phyloP scores from a whole-genome alignment of 2,888 invertebrate genomes.

The Stramonita haemastoma region DNA sequence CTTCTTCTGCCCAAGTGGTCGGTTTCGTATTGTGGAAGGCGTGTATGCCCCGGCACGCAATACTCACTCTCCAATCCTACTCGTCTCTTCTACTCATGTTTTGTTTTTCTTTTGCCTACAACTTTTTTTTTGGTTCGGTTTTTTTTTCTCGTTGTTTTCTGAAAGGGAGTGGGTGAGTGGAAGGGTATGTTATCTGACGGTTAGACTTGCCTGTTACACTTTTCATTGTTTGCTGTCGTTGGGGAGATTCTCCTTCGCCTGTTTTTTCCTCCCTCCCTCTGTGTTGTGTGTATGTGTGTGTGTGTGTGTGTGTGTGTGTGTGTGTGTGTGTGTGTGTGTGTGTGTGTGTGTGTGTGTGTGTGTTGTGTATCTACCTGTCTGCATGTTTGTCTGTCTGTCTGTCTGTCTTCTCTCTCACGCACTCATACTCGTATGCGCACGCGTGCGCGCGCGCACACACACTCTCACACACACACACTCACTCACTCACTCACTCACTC shows the following conservation, averaged over 20 bases:
- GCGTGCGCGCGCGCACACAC: neutral
- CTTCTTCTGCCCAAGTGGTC: too few relatives aligned
- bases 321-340: neutral
- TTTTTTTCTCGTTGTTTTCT: too few relatives aligned
- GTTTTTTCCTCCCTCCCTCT: neutral
- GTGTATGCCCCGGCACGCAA: too few relatives aligned
- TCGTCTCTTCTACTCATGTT: too few relatives aligned
- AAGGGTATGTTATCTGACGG: too few relatives aligned
- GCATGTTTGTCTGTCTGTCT: neutral
- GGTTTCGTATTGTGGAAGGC: too few relatives aligned
- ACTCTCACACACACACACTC: neutral
- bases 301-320: neutral
- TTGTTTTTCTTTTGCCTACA: too few relatives aligned
- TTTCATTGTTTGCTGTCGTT: too few relatives aligned
- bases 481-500: neutral
- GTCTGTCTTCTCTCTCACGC: neutral
- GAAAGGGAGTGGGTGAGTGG: too few relatives aligned
- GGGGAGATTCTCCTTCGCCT: neutral
- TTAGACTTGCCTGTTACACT: too few relatives aligned
- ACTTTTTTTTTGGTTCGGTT: too few relatives aligned
- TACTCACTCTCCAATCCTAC: too few relatives aligned
- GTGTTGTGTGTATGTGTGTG: neutral
- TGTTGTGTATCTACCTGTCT: neutral
- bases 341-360: neutral
- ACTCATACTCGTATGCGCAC: neutral